Percentiles rank a stretch among this genome's conserved stretches.
phyloP scores from a whole-genome alignment of 2,797 vertebrate genomes.

The Enteromius thamalakanensis region DNA sequence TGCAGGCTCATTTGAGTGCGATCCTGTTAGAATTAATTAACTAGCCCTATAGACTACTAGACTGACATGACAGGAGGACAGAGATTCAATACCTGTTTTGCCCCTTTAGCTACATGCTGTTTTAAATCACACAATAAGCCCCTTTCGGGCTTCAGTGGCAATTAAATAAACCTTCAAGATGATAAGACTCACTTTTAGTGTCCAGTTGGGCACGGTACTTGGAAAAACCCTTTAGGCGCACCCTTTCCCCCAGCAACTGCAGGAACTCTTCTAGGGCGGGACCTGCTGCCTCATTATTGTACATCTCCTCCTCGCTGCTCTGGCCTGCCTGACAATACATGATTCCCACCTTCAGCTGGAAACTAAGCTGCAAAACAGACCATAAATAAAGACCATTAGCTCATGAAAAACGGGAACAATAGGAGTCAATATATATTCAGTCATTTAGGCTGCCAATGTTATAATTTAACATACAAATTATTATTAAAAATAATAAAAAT shows the following conservation, averaged over 20 bases:
- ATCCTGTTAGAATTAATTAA: slow-evolving; percentile 34
- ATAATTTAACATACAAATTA: not conserved
- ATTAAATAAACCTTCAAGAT: slow-evolving; percentile 26
- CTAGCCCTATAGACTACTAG: not conserved
- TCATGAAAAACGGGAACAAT: not conserved
- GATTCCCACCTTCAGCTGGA: slow-evolving; percentile 97
- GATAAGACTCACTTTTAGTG: slow-evolving; percentile 86
- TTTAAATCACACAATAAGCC: slow-evolving; percentile 3
- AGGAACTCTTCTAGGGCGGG: slow-evolving; percentile 97
- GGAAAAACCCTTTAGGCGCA: slow-evolving; percentile 95
- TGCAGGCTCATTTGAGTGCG: slow-evolving; percentile 26
- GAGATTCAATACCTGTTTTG: slow-evolving; percentile 17
- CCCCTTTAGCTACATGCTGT: not conserved
- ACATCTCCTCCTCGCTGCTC: slow-evolving; percentile 98
- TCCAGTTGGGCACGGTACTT: slow-evolving; percentile 98
- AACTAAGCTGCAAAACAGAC: slow-evolving; percentile 83
- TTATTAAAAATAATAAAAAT: not conserved
- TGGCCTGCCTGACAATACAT: slow-evolving; percentile 98
- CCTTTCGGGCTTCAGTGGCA: not conserved
- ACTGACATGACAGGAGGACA: slow-evolving; percentile 12
- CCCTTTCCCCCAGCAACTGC: slow-evolving; percentile 92
- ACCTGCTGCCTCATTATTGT: slow-evolving; percentile 95
- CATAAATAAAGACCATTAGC: slow-evolving; percentile 5
- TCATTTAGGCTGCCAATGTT: not conserved
- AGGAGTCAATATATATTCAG: not conserved